A percentile compares a stretch with the other conserved stretches of the same genome.
Conservation (phyloP, 1,140 invertebrate genomes). For the Paraescarpia echinospica region DNA sequence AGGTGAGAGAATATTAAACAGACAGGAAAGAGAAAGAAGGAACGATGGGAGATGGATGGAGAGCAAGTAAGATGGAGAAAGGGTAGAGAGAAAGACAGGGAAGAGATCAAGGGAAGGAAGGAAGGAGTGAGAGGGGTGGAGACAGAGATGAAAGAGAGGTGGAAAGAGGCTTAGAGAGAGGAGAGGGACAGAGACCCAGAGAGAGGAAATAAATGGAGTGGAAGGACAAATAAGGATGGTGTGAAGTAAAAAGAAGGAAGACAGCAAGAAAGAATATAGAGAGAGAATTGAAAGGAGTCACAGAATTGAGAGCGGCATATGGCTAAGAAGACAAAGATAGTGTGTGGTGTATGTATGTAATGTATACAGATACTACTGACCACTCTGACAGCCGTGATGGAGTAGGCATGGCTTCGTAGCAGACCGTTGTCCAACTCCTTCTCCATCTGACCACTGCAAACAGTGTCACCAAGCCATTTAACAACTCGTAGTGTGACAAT, state of each 20-base stretch:
- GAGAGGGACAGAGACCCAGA: background rate
- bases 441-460: constrained; percentile 24
- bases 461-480: background rate
- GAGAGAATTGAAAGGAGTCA: background rate
- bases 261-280: too few relatives aligned
- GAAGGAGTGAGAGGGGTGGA: background rate
- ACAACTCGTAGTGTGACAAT: background rate
- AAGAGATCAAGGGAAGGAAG: background rate
- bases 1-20: background rate
- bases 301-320: background rate
- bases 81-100: too few relatives aligned
- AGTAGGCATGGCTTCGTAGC: constrained; percentile 92
- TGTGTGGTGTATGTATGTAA: too few relatives aligned
- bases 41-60: background rate
- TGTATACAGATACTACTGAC: constrained; percentile 40
- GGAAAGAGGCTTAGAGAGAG: too few relatives aligned
- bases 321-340: too few relatives aligned
- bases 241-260: too few relatives aligned
- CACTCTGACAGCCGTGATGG: constrained; percentile 85
- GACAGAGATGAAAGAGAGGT: background rate
- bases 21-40: background rate
- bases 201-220: too few relatives aligned
- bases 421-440: constrained; percentile 74
- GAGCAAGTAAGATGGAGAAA: background rate
- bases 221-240: too few relatives aligned